Conservation (phyloP, 2,797 vertebrate genomes). For the Danio tinwini region DNA sequence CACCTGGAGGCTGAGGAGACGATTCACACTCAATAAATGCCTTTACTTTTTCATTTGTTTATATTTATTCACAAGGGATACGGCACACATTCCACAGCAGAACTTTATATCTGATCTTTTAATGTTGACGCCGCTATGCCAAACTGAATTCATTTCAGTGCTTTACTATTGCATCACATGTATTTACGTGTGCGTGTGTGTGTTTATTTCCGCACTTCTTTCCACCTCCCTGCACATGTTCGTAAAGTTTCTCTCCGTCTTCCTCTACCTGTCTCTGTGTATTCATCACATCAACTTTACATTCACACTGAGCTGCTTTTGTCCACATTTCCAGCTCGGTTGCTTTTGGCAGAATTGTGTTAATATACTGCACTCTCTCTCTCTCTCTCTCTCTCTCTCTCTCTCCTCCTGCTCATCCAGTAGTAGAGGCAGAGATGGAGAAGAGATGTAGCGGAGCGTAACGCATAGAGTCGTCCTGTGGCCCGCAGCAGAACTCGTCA, state of each 20-base stretch:
- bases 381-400: neutral
- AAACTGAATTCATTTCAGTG: slow-evolving; percentile 3
- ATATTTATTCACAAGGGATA: slow-evolving; percentile 16
- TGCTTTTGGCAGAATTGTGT: slow-evolving; percentile 37
- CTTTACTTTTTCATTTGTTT: slow-evolving; percentile 8
- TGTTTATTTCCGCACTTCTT: neutral
- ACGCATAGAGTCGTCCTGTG: slow-evolving; percentile 38
- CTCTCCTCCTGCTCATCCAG: slow-evolving; percentile 1
- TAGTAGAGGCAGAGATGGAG: slow-evolving; percentile 29
- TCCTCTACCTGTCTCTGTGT: slow-evolving; percentile 14
- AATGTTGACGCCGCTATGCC: neutral
- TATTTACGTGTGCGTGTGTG: too few species aligned
- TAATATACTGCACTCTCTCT: slow-evolving; percentile 29
- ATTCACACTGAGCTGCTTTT: slow-evolving; percentile 13
- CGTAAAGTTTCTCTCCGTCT: neutral
- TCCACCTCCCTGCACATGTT: neutral
- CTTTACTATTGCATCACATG: neutral
- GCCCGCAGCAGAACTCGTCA: slow-evolving; percentile 35
- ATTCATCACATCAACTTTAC: slow-evolving; percentile 17
- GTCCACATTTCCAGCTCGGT: slow-evolving; percentile 11
- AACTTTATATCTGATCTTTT: neutral
- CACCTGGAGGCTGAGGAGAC: slow-evolving; percentile 31
- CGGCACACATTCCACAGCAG: neutral
- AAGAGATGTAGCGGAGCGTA: slow-evolving; percentile 39
- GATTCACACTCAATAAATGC: slow-evolving; percentile 26